Evolutionary conservation across 2,113 vertebrate genomes (phyloP), one percentile per base, ranked within the genome.

Genomic region (Isichthys henryi): DNA sequence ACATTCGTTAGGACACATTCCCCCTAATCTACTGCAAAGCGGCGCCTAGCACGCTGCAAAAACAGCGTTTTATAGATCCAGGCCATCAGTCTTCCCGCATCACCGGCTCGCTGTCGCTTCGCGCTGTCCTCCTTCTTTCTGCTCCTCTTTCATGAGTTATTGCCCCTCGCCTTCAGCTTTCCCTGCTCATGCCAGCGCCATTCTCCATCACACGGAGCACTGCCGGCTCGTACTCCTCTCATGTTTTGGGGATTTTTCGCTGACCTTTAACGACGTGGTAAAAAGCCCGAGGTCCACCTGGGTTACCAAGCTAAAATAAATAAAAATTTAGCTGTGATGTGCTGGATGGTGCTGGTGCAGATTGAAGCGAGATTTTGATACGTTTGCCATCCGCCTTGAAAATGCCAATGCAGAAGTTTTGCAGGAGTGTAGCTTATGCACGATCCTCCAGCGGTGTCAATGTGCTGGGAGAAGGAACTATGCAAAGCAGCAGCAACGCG

Each of bases 41-140:
- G 21, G 53, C 53, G 53, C 21, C 53, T 19, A 91, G 88, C 83
- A 91, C 92, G 89, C 84, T 91, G 89, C 91, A 87, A 89, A 91
- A 90, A 90, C 93, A 92, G 92, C 91, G 91, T 89, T 84, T 93
- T 93, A 87, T 92, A 89, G 90, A 93, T 90, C 92, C 92, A 92
- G 93, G 92, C 92, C 94, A 92, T 88, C 43, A 91, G 90, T 91
- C 53, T 90, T 89, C 82, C 89, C 90, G 88, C 92, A 90, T 82
- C 74, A 90, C 19, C 62, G 90, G 90, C 88, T 88, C 92, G 91
- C 93, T 91, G 23, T 39, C 19, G 87, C 7, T 77, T 39, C 13
- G 13, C 62, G n/a, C 88, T 49, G 83, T 45, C 83, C 92, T 93
- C 91, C 92, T 94, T 91, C 86, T 92, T 89, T 92, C 89, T 77